Evolutionary conservation across 2,113 vertebrate species (phyloP).

Genomic region (Dasyprocta punctata): DNA sequence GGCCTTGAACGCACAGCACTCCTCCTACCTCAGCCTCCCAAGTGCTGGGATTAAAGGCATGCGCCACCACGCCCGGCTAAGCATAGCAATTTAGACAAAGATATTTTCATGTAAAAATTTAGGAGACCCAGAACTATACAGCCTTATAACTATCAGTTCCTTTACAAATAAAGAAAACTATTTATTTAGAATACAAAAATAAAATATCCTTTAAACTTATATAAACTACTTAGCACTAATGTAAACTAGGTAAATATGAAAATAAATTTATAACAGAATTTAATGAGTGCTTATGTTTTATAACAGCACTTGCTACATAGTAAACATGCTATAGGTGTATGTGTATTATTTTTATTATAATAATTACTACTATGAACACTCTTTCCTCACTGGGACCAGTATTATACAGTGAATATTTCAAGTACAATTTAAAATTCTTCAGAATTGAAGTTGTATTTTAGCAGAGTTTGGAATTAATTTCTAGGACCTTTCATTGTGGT

Average conservation of each 20-base stretch:
- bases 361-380: neutral
- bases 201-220: neutral
- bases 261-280: neutral
- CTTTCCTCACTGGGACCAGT: neutral
- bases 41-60: too few relatives aligned
- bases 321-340: neutral
- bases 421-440: neutral
- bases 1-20: too few relatives aligned
- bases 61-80: too few relatives aligned
- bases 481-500: neutral
- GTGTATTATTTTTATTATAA: neutral
- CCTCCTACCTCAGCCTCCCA: too few relatives aligned
- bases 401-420: neutral
- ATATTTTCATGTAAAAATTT: neutral
- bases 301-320: neutral
- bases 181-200: constrained; percentile 17
- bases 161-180: neutral
- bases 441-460: neutral
- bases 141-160: neutral
- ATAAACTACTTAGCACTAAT: neutral
- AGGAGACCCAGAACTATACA: neutral
- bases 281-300: neutral
- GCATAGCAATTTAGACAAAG: neutral
- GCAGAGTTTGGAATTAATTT: neutral
- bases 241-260: neutral